A percentile compares a stretch with the other conserved stretches of the same genome.
Conservation (phyloP, 2,888 invertebrate genomes). For the Napeogenes inachia region DNA sequence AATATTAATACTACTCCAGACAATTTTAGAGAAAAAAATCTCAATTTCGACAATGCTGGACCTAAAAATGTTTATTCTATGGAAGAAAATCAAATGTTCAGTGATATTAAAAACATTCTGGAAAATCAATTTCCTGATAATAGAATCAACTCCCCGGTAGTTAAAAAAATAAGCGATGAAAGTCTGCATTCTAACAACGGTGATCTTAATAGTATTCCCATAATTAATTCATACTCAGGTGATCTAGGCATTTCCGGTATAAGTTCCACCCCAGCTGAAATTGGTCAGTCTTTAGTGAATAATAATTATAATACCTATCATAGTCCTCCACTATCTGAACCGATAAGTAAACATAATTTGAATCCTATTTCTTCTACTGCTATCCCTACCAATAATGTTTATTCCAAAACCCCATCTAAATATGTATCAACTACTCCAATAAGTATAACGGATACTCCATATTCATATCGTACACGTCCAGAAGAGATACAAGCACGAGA, state of each 20-base stretch:
- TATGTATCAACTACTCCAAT: background rate
- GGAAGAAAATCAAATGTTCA: background rate
- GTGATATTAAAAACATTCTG: too few relatives aligned
- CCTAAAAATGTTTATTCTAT: background rate
- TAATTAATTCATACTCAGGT: background rate
- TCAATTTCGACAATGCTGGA: background rate
- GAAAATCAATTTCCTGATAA: background rate
- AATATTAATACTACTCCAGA: background rate
- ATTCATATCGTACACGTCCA: constrained; percentile 19
- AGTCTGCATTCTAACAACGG: background rate
- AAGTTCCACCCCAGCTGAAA: background rate
- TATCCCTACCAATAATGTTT: background rate
- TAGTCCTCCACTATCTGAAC: too few relatives aligned
- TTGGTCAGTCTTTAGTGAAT: background rate
- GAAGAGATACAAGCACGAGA: constrained; percentile 47
- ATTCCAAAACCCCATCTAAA: background rate
- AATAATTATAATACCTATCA: background rate
- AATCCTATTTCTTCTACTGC: background rate
- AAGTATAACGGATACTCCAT: background rate
- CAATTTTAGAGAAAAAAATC: background rate
- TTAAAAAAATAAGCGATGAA: constrained; percentile 1
- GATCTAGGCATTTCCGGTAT: background rate
- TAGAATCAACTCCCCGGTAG: background rate
- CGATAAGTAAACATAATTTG: too few relatives aligned
- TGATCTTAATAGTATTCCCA: background rate